Conservation (phyloP, 2,113 vertebrate species). For the Gallinago undulata region DNA sequence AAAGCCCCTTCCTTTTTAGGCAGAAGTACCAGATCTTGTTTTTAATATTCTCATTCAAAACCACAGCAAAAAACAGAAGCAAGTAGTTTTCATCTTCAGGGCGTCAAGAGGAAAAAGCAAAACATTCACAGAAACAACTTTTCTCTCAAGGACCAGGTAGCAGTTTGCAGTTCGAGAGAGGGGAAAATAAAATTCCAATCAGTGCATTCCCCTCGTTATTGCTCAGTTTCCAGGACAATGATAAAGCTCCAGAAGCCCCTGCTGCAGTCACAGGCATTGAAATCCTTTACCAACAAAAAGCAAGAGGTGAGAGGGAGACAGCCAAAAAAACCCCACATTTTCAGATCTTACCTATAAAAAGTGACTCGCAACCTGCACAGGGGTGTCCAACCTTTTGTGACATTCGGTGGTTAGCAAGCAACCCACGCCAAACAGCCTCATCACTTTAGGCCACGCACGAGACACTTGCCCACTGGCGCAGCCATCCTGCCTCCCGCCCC, state of each 20-base stretch:
- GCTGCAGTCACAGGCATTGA: not conserved
- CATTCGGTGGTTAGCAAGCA: rapidly evolving
- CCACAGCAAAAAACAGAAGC: not conserved
- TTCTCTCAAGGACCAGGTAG: not conserved
- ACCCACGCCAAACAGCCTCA: not conserved
- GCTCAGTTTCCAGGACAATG: not conserved
- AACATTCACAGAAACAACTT: not conserved
- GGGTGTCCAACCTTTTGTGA: not conserved
- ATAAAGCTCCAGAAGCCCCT: not conserved
- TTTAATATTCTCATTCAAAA: not conserved
- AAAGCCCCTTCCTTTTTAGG: not conserved
- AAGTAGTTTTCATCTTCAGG: not conserved
- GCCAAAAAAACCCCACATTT: not conserved
- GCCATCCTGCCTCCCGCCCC: not conserved
- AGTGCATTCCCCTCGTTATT: not conserved
- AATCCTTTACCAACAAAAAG: not conserved
- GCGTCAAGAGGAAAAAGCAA: not conserved
- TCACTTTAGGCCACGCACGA: rapidly evolving
- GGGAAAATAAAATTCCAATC: not conserved
- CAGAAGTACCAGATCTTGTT: not conserved
- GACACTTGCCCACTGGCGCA: rapidly evolving
- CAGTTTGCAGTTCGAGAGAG: not conserved
- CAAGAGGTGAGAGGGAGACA: rapidly evolving
- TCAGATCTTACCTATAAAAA: not conserved
- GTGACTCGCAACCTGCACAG: not conserved